These are phyloP conservation scores for Gymnopithys bicolor DNA, from an alignment of 2,797 vertebrate species.

Conservation along the genomic window DNA sequence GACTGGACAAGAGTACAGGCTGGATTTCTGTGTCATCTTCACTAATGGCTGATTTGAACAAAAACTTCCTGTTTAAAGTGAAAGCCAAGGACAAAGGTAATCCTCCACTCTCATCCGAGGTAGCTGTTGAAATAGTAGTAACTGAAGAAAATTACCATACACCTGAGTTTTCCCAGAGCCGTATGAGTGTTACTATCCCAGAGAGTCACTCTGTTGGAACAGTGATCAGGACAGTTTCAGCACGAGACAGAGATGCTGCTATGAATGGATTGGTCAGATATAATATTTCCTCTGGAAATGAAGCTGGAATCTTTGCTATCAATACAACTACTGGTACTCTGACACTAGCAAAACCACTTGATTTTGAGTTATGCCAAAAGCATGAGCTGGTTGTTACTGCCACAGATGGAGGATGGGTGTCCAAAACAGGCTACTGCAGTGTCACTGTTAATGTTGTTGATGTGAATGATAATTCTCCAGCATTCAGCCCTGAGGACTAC, in stretches of 20 bases:
- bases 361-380: constrained; percentile 88
- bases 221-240: constrained; percentile 87
- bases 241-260: constrained; percentile 88
- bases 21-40: constrained; percentile 92
- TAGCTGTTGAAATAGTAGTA: constrained; percentile 85
- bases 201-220: constrained; percentile 92
- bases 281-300: constrained; percentile 89
- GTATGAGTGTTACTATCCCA: constrained; percentile 85
- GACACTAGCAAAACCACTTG: constrained; percentile 84
- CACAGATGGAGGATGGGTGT: constrained; percentile 92
- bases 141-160: constrained; percentile 98
- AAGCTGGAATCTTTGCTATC: constrained; percentile 86
- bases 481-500: constrained; percentile 89
- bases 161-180: constrained; percentile 96
- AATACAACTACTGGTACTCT: constrained; percentile 89
- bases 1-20: constrained; percentile 87
- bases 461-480: constrained; percentile 93
- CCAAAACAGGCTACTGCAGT: constrained; percentile 89
- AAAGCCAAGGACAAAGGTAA: constrained; percentile 92
- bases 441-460: constrained; percentile 89
- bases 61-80: constrained; percentile 84
- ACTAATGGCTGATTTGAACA: constrained; percentile 86
- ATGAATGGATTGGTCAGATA: constrained; percentile 93
- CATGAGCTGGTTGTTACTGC: constrained; percentile 91
- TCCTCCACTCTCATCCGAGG: constrained; percentile 86